A percentile compares a stretch with the other conserved stretches of the same genome.
These are phyloP conservation scores for Sorex maritimensis DNA, from an alignment of 2,797 vertebrate genomes.

Conservation along the genomic window DNA sequence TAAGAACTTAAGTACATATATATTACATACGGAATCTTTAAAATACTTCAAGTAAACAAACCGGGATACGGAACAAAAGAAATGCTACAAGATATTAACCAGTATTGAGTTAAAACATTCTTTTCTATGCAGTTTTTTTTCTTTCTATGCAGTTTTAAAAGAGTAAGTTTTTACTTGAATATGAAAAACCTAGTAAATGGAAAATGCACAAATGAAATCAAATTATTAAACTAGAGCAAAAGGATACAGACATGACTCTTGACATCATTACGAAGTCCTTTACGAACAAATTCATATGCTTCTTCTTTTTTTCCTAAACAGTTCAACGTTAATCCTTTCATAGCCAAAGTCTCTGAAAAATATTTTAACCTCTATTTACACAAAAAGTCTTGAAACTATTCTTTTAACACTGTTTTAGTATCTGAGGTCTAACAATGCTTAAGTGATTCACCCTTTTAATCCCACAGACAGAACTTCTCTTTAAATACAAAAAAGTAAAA, in stretches of 20 bases:
- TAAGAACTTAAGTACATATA: slow-evolving; percentile 17
- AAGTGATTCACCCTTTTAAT: slow-evolving; percentile 10
- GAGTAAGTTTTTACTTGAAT: slow-evolving; percentile 7
- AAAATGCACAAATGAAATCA: slow-evolving; percentile 61
- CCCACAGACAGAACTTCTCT: background rate
- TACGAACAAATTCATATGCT: slow-evolving; percentile 92
- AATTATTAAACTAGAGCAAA: slow-evolving; percentile 76
- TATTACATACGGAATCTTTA: background rate
- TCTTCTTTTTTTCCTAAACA: slow-evolving; percentile 93
- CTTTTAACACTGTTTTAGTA: background rate
- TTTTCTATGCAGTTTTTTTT: background rate
- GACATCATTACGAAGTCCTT: slow-evolving; percentile 92
- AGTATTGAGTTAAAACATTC: slow-evolving; percentile 55
- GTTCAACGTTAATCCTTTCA: slow-evolving; percentile 93
- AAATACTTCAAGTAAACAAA: slow-evolving; percentile 63
- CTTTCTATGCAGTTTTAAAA: slow-evolving; percentile 1
- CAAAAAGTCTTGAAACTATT: slow-evolving; percentile 51
- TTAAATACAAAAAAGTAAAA: slow-evolving; percentile 32
- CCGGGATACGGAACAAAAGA: slow-evolving; percentile 7
- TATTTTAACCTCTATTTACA: slow-evolving; percentile 74
- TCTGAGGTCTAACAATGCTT: background rate
- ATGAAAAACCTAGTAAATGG: slow-evolving; percentile 50
- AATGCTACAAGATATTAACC: slow-evolving; percentile 61
- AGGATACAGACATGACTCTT: slow-evolving; percentile 94
- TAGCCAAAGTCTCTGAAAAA: slow-evolving; percentile 92